Base-by-base conservation (phyloP, 2,888 invertebrate species). In the Cephus sareptanus region DNA sequence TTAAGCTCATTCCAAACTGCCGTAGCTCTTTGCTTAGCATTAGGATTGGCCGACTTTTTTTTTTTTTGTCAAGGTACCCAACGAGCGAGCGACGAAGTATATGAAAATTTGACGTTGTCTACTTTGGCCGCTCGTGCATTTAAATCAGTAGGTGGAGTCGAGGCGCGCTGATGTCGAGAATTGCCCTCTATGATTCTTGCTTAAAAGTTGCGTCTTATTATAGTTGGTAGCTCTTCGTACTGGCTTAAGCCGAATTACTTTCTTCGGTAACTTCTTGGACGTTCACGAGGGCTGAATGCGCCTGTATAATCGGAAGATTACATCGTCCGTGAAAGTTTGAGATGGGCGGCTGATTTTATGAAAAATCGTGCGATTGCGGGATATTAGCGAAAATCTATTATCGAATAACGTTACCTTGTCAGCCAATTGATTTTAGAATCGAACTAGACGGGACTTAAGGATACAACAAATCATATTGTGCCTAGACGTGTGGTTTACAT, bases 401-500 rank as follows among this genome's bases (percentile, higher is more conserved):
- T 9, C 23, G 9, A 56, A 23, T 56, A 56, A 56, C 9, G 6
- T 40, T 56, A 56, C 9, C 30, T 13, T 30, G 33, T n/a, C 31
- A 71, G 71, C 13, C 71, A 71, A 33, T 71, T 6, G 31, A 71
- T 75, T 69, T 80, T 30, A 35, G 33, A 74, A 74, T 74, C 37
- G 11, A 74, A 75, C 74, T 56, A 74, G 73, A 69, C 74, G 76
- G 74, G 9, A 31, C 34, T 74, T n/a, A 73, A 73, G 77, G 76
- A 35, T 74, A 34, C 77, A 81, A 83, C 78, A 83, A 86, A 86
- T 84, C 82, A 82, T 86, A 83, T 81, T 84, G 86, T 86, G 86
- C 86, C 85, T 86, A 86, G 75, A 82, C 80, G 80, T 37, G 76
- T 77, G 73, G 81, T 81, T 81, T 78, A 83, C 77, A 81, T 83